Base-by-base conservation (phyloP, 2,888 invertebrate genomes). In the Cryptophagus acutangulus region DNA sequence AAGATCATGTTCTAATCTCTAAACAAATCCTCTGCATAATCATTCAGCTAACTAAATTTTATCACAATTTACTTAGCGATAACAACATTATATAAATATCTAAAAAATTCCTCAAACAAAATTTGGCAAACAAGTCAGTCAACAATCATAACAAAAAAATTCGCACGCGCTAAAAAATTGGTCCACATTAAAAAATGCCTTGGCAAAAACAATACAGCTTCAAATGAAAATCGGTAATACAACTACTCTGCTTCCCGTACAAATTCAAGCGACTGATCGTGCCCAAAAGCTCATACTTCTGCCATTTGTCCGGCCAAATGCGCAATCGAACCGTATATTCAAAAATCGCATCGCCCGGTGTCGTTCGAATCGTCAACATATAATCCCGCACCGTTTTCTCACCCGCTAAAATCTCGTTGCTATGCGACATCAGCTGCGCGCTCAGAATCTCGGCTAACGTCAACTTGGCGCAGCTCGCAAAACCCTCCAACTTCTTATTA, bases 221-320 rank as follows among this genome's bases (percentile, higher is more conserved):
- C 46, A 87, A 72, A 53, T 79, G 76, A 58, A 80, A 82, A 58
- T 88, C 80, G 45, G 82, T 77, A 33, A 88, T 75, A 62, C 89
- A 89, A 52, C 73, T 76, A 67, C 87, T 87, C 66, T 88, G 87
- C 37, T 79, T 75, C n/a, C 87, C 86, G 61, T 89, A 88, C 25
- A 84, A 71, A 66, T 88, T 88, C 36, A 87, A 75, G 36, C 89
- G 75, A 62, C 87, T 87, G 33, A 87, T 75, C 17, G 84, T 79
- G 13, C 89, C 90, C 0, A 82, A 72, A 1, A 87, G 64, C 34
- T 66, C 62, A 66, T 74, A 77, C 9, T 45, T 31, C n/a, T 49
- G 48, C 1, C 42, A 49, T 4, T 66, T 48, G 12, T 57, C 57
- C 14, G 59, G 54, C n/a, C n/a, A n/a, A 35, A 65, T 67, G 8